Evolutionary conservation across 92 coral and sea anemone genomes (phyloP).

Genomic region (Montipora capitata): DNA sequence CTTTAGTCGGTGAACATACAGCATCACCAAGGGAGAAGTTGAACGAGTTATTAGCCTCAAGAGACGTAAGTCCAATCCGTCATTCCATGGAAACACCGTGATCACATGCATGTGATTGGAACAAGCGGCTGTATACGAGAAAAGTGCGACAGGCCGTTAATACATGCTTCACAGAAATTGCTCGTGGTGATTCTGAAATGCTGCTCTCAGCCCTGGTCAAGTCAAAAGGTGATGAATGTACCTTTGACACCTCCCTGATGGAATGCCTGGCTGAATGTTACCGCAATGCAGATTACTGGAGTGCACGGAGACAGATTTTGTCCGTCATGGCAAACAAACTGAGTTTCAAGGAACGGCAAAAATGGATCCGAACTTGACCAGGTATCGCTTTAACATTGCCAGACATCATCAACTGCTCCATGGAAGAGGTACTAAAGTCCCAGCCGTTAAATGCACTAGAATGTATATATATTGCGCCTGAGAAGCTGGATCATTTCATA

Average conservation of each 20-base stretch:
- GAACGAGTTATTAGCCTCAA: not conserved
- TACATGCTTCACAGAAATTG: not conserved
- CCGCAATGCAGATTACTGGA: slow-evolving; percentile 2
- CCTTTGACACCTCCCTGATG: not conserved
- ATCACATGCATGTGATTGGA: slow-evolving; percentile 29
- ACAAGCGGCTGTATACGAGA: slow-evolving; percentile 36
- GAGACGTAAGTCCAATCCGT: slow-evolving; percentile 44
- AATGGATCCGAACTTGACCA: not conserved
- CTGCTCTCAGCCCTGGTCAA: not conserved
- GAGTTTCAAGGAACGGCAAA: not conserved
- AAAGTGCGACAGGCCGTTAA: slow-evolving; percentile 43
- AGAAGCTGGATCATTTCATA: slow-evolving; percentile 9
- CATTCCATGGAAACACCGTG: slow-evolving; percentile 34
- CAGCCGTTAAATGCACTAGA: not conserved
- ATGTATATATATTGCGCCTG: not conserved
- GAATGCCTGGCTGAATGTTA: slow-evolving; percentile 21
- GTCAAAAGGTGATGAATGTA: not conserved
- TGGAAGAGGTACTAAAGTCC: not conserved
- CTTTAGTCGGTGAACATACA: not conserved
- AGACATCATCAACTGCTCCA: no score
- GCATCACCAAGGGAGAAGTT: not conserved
- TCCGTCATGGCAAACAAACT: not conserved
- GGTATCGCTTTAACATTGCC: no score
- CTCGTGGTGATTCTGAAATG: not conserved
- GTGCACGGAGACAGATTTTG: not conserved